Evolutionary conservation across 2,797 vertebrate genomes (phyloP).

Genomic region (Benthosema pterotum): DNA sequence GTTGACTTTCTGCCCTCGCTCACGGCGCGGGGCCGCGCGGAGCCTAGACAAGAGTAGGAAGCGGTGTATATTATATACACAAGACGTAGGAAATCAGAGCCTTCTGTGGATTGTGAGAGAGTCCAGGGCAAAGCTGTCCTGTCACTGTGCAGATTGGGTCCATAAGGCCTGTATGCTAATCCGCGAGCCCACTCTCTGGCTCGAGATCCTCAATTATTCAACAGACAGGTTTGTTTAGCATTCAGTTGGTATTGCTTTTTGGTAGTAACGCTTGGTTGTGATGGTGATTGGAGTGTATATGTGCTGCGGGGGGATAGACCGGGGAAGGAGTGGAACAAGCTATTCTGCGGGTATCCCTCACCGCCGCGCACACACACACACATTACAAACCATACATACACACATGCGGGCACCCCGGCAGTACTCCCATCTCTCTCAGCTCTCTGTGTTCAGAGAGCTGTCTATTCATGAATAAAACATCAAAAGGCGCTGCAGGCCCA

Average conservation of each 20-base stretch:
- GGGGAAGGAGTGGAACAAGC: conserved; percentile 55
- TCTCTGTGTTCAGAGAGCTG: conserved; percentile 65
- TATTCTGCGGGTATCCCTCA: conserved; percentile 40
- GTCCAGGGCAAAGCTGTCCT: conserved; percentile 50
- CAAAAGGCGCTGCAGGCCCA: conserved; percentile 72
- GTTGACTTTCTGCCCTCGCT: conserved; percentile 18
- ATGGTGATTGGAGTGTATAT: conserved; percentile 36
- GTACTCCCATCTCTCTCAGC: conserved; percentile 66
- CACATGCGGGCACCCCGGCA: conserved; percentile 36
- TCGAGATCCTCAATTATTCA: conserved; percentile 82
- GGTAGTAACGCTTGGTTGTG: conserved; percentile 56
- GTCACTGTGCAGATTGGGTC: conserved; percentile 75
- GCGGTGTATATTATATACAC: conserved; percentile 5
- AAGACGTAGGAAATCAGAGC: conserved; percentile 34
- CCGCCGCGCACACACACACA: neutral
- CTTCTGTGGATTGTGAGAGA: conserved; percentile 17
- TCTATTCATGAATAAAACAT: conserved; percentile 78
- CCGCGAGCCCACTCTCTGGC: conserved; percentile 68
- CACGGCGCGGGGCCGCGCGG: neutral
- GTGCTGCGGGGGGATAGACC: conserved; percentile 34
- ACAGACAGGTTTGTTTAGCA: conserved; percentile 83
- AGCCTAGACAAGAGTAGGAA: conserved; percentile 22
- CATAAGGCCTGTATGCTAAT: conserved; percentile 82
- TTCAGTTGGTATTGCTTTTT: conserved; percentile 77
- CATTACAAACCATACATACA: conserved; percentile 3